Conservation (phyloP, 2,113 vertebrate species). For the Rafetus swinhoei region DNA sequence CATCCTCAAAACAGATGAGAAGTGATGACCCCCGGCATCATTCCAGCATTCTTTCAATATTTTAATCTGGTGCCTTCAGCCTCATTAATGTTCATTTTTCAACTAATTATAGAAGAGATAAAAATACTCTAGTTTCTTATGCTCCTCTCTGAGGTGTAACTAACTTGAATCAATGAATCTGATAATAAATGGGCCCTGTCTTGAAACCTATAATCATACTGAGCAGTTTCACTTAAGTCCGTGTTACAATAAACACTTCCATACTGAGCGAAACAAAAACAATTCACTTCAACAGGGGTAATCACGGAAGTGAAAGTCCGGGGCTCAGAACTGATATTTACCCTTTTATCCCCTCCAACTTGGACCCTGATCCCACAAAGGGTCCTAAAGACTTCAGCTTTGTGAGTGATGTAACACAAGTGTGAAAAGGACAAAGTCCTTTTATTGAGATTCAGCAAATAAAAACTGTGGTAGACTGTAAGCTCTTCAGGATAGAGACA, state of each 20-base stretch:
- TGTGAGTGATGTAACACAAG: background rate
- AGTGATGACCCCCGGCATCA: accelerated
- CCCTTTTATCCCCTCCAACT: background rate
- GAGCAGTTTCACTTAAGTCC: background rate
- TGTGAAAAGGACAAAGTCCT: background rate
- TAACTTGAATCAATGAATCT: background rate
- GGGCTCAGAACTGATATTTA: background rate
- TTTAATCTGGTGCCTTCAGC: background rate
- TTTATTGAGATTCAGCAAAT: background rate
- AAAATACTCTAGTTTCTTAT: background rate
- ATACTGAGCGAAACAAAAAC: background rate
- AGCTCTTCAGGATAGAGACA: background rate
- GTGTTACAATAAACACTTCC: background rate
- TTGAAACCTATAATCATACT: background rate
- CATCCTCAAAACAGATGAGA: background rate
- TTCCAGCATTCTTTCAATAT: background rate
- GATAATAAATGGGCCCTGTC: background rate
- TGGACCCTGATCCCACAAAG: background rate
- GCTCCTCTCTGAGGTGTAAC: background rate
- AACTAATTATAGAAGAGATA: background rate
- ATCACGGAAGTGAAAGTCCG: background rate
- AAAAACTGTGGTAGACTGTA: accelerated
- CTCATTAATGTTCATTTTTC: background rate
- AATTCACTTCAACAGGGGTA: background rate
- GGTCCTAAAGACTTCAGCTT: background rate